phyloP scores from a whole-genome alignment of 1,140 invertebrate genomes.

The Pachypeltis micranthus region DNA sequence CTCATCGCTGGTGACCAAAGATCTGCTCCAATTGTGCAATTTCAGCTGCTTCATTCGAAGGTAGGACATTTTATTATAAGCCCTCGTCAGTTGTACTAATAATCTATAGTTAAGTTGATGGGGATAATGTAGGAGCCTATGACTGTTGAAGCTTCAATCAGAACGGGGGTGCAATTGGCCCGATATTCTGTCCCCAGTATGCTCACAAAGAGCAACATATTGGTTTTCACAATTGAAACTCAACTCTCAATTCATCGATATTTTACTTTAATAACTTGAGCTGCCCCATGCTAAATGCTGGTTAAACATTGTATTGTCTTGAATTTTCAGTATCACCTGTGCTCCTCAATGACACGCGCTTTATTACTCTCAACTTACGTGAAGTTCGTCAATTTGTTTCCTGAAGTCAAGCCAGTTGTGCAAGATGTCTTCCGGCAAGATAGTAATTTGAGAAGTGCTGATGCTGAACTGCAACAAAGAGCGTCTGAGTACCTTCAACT shows the following conservation, averaged over 20 bases:
- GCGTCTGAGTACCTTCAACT: conserved; percentile 96
- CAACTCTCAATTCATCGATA: too few relatives aligned
- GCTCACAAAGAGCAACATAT: too few relatives aligned
- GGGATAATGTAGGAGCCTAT: too few relatives aligned
- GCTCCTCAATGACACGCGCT: conserved; percentile 90
- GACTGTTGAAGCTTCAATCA: too few relatives aligned
- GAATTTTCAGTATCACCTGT: conserved; percentile 83
- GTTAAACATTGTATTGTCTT: too few relatives aligned
- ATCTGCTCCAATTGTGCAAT: conserved; percentile 90
- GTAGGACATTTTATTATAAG: too few relatives aligned
- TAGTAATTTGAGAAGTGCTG: conserved; percentile 90
- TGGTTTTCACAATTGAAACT: too few relatives aligned
- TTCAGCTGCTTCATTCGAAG: conserved; percentile 94
- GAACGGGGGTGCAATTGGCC: too few relatives aligned
- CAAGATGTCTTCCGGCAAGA: conserved; percentile 94
- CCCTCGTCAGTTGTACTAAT: too few relatives aligned
- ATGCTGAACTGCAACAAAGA: conserved; percentile 96
- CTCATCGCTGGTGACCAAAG: conserved; percentile 96
- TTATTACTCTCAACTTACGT: conserved; percentile 95
- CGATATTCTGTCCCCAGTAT: too few relatives aligned
- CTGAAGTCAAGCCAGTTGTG: conserved; percentile 92
- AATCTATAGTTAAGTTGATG: too few relatives aligned
- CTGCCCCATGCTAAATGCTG: conserved; percentile 1
- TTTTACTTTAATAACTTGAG: too few relatives aligned
- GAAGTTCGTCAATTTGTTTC: conserved; percentile 98